These are phyloP conservation scores for Enteromius mattozi DNA, from an alignment of 2,797 vertebrate genomes.

Conservation along the genomic window DNA sequence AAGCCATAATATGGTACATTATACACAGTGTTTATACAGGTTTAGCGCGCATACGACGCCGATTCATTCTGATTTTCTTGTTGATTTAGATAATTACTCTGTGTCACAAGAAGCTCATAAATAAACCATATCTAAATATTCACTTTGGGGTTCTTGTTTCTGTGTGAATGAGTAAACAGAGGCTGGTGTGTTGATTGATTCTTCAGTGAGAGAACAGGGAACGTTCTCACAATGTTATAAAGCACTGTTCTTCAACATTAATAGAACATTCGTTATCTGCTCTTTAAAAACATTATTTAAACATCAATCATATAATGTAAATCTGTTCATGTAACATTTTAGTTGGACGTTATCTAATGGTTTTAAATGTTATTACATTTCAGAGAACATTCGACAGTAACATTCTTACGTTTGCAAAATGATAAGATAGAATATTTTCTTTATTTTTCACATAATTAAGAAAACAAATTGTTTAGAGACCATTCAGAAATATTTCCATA, in stretches of 20 bases:
- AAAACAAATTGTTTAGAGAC: not conserved
- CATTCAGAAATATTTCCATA: not conserved
- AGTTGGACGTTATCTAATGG: not conserved
- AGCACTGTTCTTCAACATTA: not conserved
- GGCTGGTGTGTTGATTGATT: not conserved
- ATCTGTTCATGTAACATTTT: not conserved
- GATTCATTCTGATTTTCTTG: slow-evolving; percentile 48
- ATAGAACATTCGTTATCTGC: not conserved
- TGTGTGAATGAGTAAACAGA: not conserved
- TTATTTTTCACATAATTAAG: not conserved
- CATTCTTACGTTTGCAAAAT: not conserved
- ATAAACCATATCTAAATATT: slow-evolving; percentile 57
- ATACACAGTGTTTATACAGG: slow-evolving; percentile 53
- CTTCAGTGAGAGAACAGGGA: not conserved
- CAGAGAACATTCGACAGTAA: not conserved
- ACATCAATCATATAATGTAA: not conserved
- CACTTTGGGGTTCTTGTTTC: slow-evolving; percentile 1
- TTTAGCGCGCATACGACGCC: not conserved
- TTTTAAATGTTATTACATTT: not conserved
- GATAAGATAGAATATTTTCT: not conserved
- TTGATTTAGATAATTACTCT: slow-evolving; percentile 55
- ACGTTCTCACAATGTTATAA: not conserved
- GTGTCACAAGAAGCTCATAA: slow-evolving; percentile 56
- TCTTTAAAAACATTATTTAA: not conserved
- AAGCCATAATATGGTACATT: slow-evolving; percentile 57